Evolutionary conservation across 1,140 invertebrate genomes (phyloP).

Genomic region (Fopius arisanus): DNA sequence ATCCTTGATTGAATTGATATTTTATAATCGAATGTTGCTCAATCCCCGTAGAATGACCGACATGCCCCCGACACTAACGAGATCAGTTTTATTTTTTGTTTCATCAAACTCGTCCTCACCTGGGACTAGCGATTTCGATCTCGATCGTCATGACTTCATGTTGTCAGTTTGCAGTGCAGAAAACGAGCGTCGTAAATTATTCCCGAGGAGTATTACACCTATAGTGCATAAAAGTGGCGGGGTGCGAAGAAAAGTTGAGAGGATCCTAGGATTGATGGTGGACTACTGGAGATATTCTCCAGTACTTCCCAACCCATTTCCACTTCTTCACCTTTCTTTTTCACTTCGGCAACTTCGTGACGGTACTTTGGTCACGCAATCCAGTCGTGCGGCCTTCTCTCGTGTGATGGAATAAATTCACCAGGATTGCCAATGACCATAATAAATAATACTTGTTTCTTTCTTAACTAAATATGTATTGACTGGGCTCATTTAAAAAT

Average conservation of each 20-base stretch:
- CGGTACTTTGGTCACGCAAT: conserved; percentile 5
- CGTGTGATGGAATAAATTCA: background rate
- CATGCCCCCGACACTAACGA: background rate
- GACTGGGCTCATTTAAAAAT: too few species aligned
- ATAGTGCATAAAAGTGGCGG: background rate
- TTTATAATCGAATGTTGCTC: background rate
- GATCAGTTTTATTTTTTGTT: background rate
- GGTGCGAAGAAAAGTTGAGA: background rate
- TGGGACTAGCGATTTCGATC: background rate
- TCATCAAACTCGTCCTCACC: background rate
- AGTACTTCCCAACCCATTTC: background rate
- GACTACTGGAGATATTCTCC: background rate
- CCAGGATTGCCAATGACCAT: background rate
- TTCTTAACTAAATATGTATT: background rate
- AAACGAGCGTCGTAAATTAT: background rate
- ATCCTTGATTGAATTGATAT: background rate
- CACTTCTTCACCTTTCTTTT: background rate
- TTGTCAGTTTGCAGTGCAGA: background rate
- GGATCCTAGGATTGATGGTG: background rate
- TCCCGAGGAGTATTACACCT: background rate
- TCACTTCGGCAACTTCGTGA: background rate
- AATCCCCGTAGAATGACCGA: background rate
- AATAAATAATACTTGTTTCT: background rate
- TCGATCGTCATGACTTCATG: background rate
- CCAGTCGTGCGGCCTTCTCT: conserved; percentile 9